Base-by-base conservation (phyloP, 2,113 vertebrate genomes). In the Cyanistes caeruleus region DNA sequence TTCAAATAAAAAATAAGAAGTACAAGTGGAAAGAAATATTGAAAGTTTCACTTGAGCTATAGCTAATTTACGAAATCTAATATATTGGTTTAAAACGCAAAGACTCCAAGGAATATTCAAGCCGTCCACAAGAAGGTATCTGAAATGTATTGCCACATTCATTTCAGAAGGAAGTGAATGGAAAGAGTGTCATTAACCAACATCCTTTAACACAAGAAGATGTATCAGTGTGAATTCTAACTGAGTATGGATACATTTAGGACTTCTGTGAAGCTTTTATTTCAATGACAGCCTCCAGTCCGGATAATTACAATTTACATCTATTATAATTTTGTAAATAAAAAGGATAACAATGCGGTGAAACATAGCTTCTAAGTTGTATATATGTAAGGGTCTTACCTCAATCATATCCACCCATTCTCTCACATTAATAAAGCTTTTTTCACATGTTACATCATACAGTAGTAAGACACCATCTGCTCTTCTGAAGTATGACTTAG, bases 381-480 rank as follows among this genome's bases (percentile, higher is more conserved):
- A 83, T 55, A 62, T 8, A 41, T 14, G 33, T 60, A 81, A 86
- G 31, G n/a, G 59, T 44, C 96, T 98, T 98, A 99, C 99, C 99
- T 99, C 98, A 17, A 99, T 99, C 98, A 98, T 99, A 96, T 99
- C 99, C 58, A 99, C 98, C 99, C 99, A 99, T 92, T 99, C 99
- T 93, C 99, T 97, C 8, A 99, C 98, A 37, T 99, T 99, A 28
- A 99, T 98, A 95, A 99, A 99, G 94, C 98, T 99, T 95, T 97
- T 99, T 91, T 99, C 99, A 94, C 99, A 99, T 1, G 98, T 99
- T 73, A 99, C 98, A 4, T 99, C 99, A 18, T 99, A 99, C 2
- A 99, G 96, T 79, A 99, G 97, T 93, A 99, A 97, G 68, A 99
- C 99, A 7, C 99, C 99, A 56, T 99, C 99, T 14, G 99, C 99